A percentile compares a stretch with the other conserved stretches of the same genome.
phyloP scores from a whole-genome alignment of 1,140 invertebrate genomes.

The Drosophila ironensis region DNA sequence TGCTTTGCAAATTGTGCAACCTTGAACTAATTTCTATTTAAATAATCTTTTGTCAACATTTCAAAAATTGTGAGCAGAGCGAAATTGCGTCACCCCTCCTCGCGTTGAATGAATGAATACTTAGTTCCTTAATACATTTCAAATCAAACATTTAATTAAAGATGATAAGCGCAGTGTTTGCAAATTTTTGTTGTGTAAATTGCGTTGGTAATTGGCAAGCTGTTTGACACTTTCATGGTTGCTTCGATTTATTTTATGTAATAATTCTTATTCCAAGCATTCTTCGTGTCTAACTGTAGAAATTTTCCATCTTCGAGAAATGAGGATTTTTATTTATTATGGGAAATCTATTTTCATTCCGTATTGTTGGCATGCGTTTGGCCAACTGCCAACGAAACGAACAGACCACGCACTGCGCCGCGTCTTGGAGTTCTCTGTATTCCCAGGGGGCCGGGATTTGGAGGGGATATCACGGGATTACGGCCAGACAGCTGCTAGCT shows the following conservation, averaged over 20 bases:
- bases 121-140: constrained; percentile 1
- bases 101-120: constrained; percentile 31
- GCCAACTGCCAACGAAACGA: constrained; percentile 40
- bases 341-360: constrained; percentile 61
- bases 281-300: constrained; percentile 28
- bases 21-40: constrained; percentile 81
- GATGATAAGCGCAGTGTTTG: not conserved
- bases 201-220: constrained; percentile 40
- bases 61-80: constrained; percentile 12
- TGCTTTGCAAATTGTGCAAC: constrained; percentile 68
- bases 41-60: constrained; percentile 66
- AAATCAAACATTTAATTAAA: not conserved
- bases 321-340: constrained; percentile 55
- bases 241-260: constrained; percentile 58
- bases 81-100: constrained; percentile 67
- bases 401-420: constrained; percentile 54
- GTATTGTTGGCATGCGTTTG: constrained; percentile 62
- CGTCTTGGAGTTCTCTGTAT: constrained; percentile 21
- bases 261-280: constrained; percentile 46
- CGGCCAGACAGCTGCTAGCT: constrained; percentile 53
- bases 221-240: constrained; percentile 20
- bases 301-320: constrained; percentile 59
- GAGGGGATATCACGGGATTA: constrained; percentile 2
- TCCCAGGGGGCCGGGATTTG: constrained; percentile 2
- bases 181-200: constrained; percentile 39